A percentile compares a stretch with the other conserved stretches of the same genome.
Evolutionary conservation across 2,797 vertebrate species (phyloP).

Genomic region (Manis crassicaudata): DNA sequence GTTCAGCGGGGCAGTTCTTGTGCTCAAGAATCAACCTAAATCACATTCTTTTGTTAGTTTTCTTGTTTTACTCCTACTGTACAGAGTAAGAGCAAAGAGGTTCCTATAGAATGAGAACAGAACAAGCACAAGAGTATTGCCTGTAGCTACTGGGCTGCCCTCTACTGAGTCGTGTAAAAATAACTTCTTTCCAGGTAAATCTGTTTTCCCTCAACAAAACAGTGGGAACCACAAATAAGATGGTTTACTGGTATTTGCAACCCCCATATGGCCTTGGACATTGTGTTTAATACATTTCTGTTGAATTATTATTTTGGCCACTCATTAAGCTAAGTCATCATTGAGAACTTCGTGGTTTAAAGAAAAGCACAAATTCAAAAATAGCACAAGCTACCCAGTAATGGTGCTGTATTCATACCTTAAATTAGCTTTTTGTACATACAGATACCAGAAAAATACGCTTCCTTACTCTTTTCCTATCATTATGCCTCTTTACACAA

Average conservation of each 20-base stretch:
- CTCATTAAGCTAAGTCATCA: constrained; percentile 15
- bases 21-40: not conserved
- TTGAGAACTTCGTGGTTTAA: not conserved
- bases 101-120: not conserved
- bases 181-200: constrained; percentile 51
- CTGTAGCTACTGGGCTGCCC: not conserved
- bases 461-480: not conserved
- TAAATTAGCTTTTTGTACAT: not conserved
- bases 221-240: constrained; percentile 46
- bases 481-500: not conserved
- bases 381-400: not conserved
- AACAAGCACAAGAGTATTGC: not conserved
- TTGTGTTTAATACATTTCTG: not conserved
- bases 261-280: not conserved
- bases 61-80: not conserved
- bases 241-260: not conserved
- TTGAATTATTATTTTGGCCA: constrained; percentile 20
- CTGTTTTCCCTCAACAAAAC: constrained; percentile 26
- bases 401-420: not conserved
- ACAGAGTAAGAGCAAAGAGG: constrained; percentile 31
- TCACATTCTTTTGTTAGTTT: not conserved
- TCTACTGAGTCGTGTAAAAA: constrained; percentile 39
- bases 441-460: not conserved
- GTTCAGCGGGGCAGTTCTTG: not conserved
- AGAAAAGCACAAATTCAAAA: not conserved